These are phyloP conservation scores for Lepidocolaptes lacrymiger DNA, from an alignment of 2,797 vertebrate genomes.

Conservation along the genomic window DNA sequence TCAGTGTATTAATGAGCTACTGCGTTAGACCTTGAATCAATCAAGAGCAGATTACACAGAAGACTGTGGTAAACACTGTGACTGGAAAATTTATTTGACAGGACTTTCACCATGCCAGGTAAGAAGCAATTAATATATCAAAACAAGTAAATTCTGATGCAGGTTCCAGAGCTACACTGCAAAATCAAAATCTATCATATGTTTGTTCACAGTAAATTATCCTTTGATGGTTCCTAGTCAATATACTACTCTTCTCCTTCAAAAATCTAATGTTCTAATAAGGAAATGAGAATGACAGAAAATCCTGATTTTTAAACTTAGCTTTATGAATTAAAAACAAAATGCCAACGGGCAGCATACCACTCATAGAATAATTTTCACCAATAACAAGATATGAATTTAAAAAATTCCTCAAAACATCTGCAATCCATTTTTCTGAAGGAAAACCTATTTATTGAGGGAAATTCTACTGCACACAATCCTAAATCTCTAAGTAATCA, in stretches of 20 bases:
- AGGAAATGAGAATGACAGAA: not conserved
- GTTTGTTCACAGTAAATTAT: not conserved
- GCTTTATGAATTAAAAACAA: not conserved
- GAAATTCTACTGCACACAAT: not conserved
- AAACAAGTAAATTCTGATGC: slow-evolving; percentile 8
- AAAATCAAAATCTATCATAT: not conserved
- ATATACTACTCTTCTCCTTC: not conserved
- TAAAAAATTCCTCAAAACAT: not conserved
- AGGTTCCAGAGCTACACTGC: not conserved
- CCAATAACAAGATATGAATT: not conserved
- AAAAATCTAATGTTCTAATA: not conserved
- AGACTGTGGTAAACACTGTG: slow-evolving; percentile 20
- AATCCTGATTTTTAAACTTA: not conserved
- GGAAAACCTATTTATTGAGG: not conserved
- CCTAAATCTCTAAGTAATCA: not conserved
- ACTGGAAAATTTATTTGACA: slow-evolving; percentile 62
- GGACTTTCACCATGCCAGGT: not conserved
- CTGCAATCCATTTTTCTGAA: not conserved
- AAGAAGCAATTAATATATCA: slow-evolving; percentile 53
- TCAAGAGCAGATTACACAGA: slow-evolving; percentile 25
- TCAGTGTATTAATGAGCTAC: slow-evolving; percentile 12
- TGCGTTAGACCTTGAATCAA: slow-evolving; percentile 32
- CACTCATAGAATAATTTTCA: not conserved
- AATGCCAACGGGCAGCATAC: not conserved
- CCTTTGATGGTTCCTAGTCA: not conserved